Base-by-base conservation (phyloP, 1,140 invertebrate genomes). In the Aphidius ervi region DNA sequence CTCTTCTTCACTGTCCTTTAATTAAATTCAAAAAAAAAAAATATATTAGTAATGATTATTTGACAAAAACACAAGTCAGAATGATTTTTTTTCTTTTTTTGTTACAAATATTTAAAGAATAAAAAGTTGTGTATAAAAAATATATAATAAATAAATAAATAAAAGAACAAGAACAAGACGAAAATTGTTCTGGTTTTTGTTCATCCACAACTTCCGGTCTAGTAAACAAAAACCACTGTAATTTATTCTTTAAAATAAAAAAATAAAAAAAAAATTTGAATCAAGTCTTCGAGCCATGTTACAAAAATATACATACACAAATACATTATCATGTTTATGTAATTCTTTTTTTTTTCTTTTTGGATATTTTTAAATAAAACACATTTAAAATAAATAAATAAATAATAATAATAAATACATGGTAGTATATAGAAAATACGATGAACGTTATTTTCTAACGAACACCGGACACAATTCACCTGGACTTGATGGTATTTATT, bases 1-100 rank as follows among this genome's bases (percentile, higher is more conserved):
- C 67, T 93, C 91, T 16, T 87, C 85, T 71, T 95, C 93, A 1
- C 87, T 88, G 49, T 85, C 84, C 91, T 94, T 39, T n/a, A 63
- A 59, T 56, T 37, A 67, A 66, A 74, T 67, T 67, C 45, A 49
- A 9, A 55, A 43, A 45, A 61, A 46, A 37, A 40, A 46, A n/a
- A 10, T n/a, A 9, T n/a, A 41, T 10, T 16, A 5, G 10, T 5
- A 8, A 42, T 48, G 6, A 49, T 42, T 41, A 8, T 9, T 42
- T 6, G 3, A 10, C 8, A n/a, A 47, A 47, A 20, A 10, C 10
- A 5, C 5, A 49, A 49, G 47, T 5, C 4, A 23, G 16, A 49
- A 49, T 20, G 2, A 23, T 5, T 5, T 8, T 23, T 23, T 20
- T 49, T n/a, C n/a, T n/a, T n/a, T n/a, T n/a, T n/a, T n/a, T n/a